Evolutionary conservation across 2,797 vertebrate species (phyloP).

Genomic region (Malacoraja senta): DNA sequence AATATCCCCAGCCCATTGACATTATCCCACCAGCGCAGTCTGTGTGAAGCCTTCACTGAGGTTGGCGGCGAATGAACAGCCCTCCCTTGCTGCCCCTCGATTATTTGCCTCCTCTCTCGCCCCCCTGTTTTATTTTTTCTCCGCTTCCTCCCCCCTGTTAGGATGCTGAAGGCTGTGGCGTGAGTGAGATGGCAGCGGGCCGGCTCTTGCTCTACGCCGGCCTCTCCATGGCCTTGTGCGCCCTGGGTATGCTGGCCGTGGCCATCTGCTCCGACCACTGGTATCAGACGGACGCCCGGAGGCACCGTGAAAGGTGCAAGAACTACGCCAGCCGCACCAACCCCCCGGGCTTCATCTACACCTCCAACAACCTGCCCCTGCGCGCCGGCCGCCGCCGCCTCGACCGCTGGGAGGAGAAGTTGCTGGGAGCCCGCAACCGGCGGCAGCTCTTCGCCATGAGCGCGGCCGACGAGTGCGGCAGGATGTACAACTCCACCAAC

Average conservation of each 20-base stretch:
- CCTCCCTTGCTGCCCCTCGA: constrained; percentile 38
- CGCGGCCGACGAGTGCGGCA: constrained; percentile 85
- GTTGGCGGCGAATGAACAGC: constrained; percentile 40
- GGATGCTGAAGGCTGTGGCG: constrained; percentile 47
- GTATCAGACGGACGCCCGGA: constrained; percentile 95
- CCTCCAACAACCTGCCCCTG: constrained; percentile 93
- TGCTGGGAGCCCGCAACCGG: constrained; percentile 79
- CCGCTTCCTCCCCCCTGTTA: not conserved
- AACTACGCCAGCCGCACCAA: constrained; percentile 88
- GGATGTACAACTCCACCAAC: constrained; percentile 94
- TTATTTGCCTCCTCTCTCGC: constrained; percentile 19
- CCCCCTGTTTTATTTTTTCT: not conserved
- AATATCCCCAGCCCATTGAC: not conserved
- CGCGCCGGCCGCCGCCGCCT: constrained; percentile 79
- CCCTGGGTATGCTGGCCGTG: constrained; percentile 94
- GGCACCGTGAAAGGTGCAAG: constrained; percentile 91
- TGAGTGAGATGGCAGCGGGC: constrained; percentile 83
- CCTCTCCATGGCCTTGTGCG: constrained; percentile 89
- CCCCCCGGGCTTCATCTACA: constrained; percentile 97
- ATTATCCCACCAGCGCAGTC: not conserved
- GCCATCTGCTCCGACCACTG: constrained; percentile 97
- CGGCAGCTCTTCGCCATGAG: constrained; percentile 96
- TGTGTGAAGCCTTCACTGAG: not conserved
- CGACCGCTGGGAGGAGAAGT: constrained; percentile 80
- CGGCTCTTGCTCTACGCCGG: constrained; percentile 94